Percentiles rank a stretch among this genome's conserved stretches.
Conservation (phyloP, 2,888 invertebrate genomes). For the Pasiphila rectangulata region DNA sequence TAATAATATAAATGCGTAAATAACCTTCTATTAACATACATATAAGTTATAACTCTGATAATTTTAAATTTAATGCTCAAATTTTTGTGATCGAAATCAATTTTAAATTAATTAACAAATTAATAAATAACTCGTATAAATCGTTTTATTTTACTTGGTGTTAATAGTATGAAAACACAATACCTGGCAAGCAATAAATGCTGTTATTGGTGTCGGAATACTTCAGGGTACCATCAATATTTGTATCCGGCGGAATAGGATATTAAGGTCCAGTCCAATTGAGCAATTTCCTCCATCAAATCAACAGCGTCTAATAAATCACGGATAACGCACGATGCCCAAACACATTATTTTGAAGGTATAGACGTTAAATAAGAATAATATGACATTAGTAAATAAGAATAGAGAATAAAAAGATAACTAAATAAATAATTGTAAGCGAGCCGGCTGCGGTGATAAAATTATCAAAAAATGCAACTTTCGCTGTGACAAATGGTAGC, state of each 20-base stretch:
- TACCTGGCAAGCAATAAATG: neutral
- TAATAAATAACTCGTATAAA: too few relatives aligned
- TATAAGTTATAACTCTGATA: neutral
- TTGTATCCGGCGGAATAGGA: slow-evolving; percentile 11
- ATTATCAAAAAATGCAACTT: neutral
- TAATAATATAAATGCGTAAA: too few relatives aligned
- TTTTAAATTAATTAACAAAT: too few relatives aligned
- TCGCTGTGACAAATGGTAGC: too few relatives aligned
- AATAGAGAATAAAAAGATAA: neutral
- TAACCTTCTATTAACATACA: neutral
- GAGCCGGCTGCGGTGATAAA: neutral
- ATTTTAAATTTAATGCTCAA: too few relatives aligned
- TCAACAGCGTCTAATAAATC: slow-evolving; percentile 8
- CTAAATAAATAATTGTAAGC: neutral
- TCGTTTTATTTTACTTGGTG: too few relatives aligned
- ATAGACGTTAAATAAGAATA: too few relatives aligned
- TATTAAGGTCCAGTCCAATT: slow-evolving; percentile 11
- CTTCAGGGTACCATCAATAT: slow-evolving; percentile 6
- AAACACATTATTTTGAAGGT: too few relatives aligned
- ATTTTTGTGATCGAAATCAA: too few relatives aligned
- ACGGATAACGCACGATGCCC: neutral
- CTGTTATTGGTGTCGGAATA: neutral
- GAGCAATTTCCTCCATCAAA: slow-evolving; percentile 16
- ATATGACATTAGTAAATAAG: too few relatives aligned
- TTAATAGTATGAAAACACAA: too few relatives aligned